Evolutionary conservation across 2,888 invertebrate genomes (phyloP), one percentile per base, ranked within the genome.

Genomic region (Hirtodrosophila histrioides): DNA sequence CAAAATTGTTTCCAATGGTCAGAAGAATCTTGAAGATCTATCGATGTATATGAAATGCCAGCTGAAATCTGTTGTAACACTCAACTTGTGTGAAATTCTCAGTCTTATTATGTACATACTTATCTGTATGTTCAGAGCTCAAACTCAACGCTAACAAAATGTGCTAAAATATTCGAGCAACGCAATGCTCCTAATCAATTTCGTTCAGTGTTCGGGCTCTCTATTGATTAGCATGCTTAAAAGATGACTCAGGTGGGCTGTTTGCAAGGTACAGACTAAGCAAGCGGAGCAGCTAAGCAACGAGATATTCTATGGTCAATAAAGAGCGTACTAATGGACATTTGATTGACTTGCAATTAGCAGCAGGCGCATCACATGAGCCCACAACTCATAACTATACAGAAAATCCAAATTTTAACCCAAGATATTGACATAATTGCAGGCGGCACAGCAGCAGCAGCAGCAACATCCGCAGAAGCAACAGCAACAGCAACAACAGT

Each of bases 321-420:
- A 46, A 33, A 12, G 37, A 57, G 39, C 31, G 17, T n/a, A 36
- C 63, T 84, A 81, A 84, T 81, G 81, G 78, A 61, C 40, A 60
- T 69, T 65, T 82, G 82, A 82, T 82, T 85, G 85, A 82, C 70
- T 79, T 75, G 62, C 75, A 82, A 85, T 82, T 85, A 82, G 70
- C 82, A 70, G 35, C 56, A 40, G 17, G 40, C 23, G 62, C 61
- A 76, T 82, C 85, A 82, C 82, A 85, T 82, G 81, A 78, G 67
- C 62, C 0, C 36, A 31, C 6, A 24, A 11, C 36, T 49, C 43
- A 43, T 11, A 44, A 48, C 43, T 27, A n/a, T 33, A 31, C 1
- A 37, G 9, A 23, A 53, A 24, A 17, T 17, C 17, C 27, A 43
- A 23, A 61, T 55, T 55, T 27, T 55, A 58, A 64, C 55, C 49